phyloP scores from a whole-genome alignment of 2,888 invertebrate species.

The Crematogaster levior region DNA sequence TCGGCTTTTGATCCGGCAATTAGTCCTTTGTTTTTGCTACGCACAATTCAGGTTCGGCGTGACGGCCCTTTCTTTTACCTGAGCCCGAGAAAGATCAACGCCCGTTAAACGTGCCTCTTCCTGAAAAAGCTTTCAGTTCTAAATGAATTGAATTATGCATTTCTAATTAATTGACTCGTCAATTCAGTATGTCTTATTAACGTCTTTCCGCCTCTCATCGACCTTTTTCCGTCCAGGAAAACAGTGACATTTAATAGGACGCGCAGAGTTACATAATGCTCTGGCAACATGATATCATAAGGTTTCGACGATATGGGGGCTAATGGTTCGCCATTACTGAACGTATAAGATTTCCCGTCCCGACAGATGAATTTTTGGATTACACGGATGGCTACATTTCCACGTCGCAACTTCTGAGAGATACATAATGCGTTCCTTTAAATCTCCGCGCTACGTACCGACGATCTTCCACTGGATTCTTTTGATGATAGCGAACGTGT shows the following conservation, averaged over 20 bases:
- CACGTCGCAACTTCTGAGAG: background rate
- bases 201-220: background rate
- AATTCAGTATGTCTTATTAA: constrained; percentile 10
- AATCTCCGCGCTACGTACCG: background rate
- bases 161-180: constrained; percentile 34
- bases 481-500: background rate
- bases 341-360: constrained; percentile 69
- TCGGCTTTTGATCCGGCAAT: constrained; percentile 21
- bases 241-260: constrained; percentile 69
- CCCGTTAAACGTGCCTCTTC: background rate
- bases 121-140: background rate
- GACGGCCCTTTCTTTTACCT: constrained; percentile 15
- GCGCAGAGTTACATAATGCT: constrained; percentile 69
- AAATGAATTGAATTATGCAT: constrained; percentile 8
- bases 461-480: background rate
- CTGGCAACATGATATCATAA: constrained; percentile 74
- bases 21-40: constrained; percentile 16
- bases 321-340: constrained; percentile 76
- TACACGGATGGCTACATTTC: constrained; percentile 39
- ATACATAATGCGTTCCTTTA: background rate
- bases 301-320: constrained; percentile 62
- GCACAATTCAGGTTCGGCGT: constrained; percentile 5
- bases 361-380: constrained; percentile 68
- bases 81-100: background rate
- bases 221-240: constrained; percentile 12